These are phyloP conservation scores for Porites rus DNA, from an alignment of 92 coral and sea anemone genomes.

Conservation along the genomic window DNA sequence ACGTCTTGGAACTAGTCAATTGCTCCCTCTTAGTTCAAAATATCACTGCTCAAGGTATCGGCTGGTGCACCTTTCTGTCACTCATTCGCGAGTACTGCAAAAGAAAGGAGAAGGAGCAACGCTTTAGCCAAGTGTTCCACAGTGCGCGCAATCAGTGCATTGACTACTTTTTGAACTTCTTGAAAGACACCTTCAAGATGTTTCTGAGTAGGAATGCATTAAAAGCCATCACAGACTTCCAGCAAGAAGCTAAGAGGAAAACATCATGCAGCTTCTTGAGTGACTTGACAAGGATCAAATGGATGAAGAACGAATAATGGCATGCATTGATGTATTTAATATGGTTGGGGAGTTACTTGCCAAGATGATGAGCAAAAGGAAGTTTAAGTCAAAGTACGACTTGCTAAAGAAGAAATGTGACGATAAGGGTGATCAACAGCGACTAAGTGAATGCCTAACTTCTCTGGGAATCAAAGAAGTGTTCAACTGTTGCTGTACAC, in stretches of 20 bases:
- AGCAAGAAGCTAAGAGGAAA: constrained; percentile 43
- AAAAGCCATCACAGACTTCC: constrained; percentile 40
- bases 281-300: constrained; percentile 31
- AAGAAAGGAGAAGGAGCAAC: constrained; percentile 6
- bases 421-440: constrained; percentile 17
- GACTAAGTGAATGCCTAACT: constrained; percentile 55
- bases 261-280: constrained; percentile 38
- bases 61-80: background rate
- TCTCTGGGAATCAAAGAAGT: constrained; percentile 51
- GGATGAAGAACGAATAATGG: constrained; percentile 1
- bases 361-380: constrained; percentile 36
- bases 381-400: background rate
- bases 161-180: constrained; percentile 28
- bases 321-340: constrained; percentile 51
- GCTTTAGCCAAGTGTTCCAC: constrained; percentile 9
- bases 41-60: background rate
- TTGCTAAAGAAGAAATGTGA: constrained; percentile 17
- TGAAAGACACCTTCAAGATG: constrained; percentile 31
- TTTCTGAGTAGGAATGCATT: constrained; percentile 52
- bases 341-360: constrained; percentile 47
- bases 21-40: constrained; percentile 4
- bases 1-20: constrained; percentile 15
- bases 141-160: constrained; percentile 44
- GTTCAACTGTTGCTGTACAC: constrained; percentile 45
- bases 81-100: constrained; percentile 47